Percentiles rank a stretch among this genome's conserved stretches.
Conservation (phyloP, 2,888 invertebrate genomes). For the Hemaris fuciformis region DNA sequence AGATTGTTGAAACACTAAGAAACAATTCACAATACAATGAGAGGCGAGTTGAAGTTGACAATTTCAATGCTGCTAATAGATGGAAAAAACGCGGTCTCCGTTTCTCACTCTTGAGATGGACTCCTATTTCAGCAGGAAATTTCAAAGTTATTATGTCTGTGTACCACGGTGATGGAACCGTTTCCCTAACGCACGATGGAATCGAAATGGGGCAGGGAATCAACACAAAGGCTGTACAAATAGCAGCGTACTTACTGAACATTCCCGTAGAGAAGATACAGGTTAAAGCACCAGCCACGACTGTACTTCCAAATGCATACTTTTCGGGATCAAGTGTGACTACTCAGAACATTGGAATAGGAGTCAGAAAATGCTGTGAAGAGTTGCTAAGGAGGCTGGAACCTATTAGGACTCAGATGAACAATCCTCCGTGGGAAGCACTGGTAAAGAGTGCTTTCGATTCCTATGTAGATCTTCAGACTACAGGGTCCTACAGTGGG, state of each 20-base stretch:
- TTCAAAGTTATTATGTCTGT: conserved; percentile 80
- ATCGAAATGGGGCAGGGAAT: conserved; percentile 87
- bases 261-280: conserved; percentile 75
- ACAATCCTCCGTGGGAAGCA: conserved; percentile 78
- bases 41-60: conserved; percentile 69
- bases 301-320: conserved; percentile 24
- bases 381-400: conserved; percentile 42
- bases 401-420: conserved; percentile 70
- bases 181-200: conserved; percentile 83
- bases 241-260: conserved; percentile 84
- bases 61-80: conserved; percentile 83
- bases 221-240: conserved; percentile 86
- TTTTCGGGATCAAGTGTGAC: conserved; percentile 26
- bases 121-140: conserved; percentile 46
- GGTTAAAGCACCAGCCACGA: conserved; percentile 28
- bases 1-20: conserved; percentile 77
- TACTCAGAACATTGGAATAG: conserved; percentile 61
- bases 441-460: conserved; percentile 73
- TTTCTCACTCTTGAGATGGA: conserved; percentile 82
- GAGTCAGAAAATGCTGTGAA: conserved; percentile 39
- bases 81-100: conserved; percentile 87
- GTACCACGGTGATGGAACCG: conserved; percentile 80
- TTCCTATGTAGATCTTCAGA: conserved; percentile 37
- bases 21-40: conserved; percentile 72
- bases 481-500: conserved; percentile 32